phyloP scores from a whole-genome alignment of 92 coral and sea anemone genomes.

The Anthopleura xanthogrammica region DNA sequence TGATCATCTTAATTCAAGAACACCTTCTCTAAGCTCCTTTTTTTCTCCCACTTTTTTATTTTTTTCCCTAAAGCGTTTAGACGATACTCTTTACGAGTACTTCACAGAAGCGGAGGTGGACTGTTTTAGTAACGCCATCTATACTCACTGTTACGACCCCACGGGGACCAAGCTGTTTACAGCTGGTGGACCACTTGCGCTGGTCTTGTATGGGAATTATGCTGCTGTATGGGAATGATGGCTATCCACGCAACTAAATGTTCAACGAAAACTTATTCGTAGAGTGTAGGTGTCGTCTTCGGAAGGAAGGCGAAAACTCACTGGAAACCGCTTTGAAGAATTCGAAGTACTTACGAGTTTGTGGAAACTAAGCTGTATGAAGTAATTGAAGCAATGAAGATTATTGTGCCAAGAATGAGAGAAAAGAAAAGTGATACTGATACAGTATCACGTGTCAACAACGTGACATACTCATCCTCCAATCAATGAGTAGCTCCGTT shows the following conservation, averaged over 20 bases:
- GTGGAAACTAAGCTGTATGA: too few species aligned
- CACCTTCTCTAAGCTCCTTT: background rate
- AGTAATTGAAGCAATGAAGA: too few species aligned
- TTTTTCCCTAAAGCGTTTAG: slow-evolving; percentile 37
- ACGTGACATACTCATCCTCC: background rate
- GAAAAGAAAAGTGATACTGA: background rate
- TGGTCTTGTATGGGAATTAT: slow-evolving; percentile 85
- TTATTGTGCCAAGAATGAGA: background rate
- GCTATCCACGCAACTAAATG: background rate
- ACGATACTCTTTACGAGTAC: slow-evolving; percentile 55
- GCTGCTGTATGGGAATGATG: slow-evolving; percentile 93
- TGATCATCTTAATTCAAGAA: background rate
- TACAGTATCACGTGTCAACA: background rate
- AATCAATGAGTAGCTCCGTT: background rate
- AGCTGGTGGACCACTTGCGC: slow-evolving; percentile 95
- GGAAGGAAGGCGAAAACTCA: too few species aligned
- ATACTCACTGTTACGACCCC: slow-evolving; percentile 94
- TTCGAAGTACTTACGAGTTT: too few species aligned
- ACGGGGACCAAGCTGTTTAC: slow-evolving; percentile 89
- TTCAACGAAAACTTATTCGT: too few species aligned
- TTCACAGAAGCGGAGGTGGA: slow-evolving; percentile 61
- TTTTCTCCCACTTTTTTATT: background rate
- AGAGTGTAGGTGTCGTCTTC: too few species aligned
- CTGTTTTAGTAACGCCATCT: slow-evolving; percentile 85
- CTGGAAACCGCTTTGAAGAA: too few species aligned